A percentile compares a stretch with the other conserved stretches of the same genome.
Conservation (phyloP, 2,888 invertebrate species). For the Drosophila imparisetae region DNA sequence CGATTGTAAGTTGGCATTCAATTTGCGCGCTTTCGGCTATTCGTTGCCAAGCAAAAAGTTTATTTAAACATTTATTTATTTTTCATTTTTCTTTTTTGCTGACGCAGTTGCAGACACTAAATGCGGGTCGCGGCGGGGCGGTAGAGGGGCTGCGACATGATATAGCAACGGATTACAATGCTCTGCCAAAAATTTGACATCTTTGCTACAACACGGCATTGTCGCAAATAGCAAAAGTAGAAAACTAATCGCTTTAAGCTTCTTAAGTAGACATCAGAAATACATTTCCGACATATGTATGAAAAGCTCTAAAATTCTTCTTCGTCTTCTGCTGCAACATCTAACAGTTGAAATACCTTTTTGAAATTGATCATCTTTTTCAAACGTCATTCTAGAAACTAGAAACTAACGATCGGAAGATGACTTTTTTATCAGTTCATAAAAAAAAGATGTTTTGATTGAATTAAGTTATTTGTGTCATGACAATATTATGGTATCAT, state of each 20-base stretch:
- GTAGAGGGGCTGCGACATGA: background rate
- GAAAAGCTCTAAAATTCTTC: rapidly evolving
- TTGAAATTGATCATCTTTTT: background rate
- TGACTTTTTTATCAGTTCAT: background rate
- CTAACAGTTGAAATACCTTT: background rate
- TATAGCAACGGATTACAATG: constrained; percentile 18
- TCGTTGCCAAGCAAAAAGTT: constrained; percentile 66
- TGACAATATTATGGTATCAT: background rate
- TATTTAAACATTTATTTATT: constrained; percentile 4
- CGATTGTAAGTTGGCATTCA: constrained; percentile 34
- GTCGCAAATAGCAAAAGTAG: background rate
- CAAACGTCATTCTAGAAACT: no score
- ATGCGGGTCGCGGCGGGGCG: constrained; percentile 2
- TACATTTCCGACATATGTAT: background rate
- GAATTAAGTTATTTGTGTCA: no score
- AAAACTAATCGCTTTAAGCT: background rate
- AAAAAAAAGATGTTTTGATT: no score
- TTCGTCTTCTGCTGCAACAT: no score
- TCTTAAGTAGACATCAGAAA: background rate
- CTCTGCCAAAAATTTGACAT: constrained; percentile 4
- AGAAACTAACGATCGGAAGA: background rate
- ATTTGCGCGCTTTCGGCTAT: constrained; percentile 8
- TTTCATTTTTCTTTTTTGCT: constrained; percentile 16
- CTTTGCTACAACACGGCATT: no score
- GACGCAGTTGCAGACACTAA: constrained; percentile 51